These are phyloP conservation scores for Myrmecophaga tridactyla DNA, from an alignment of 2,113 vertebrate species.

Conservation along the genomic window DNA sequence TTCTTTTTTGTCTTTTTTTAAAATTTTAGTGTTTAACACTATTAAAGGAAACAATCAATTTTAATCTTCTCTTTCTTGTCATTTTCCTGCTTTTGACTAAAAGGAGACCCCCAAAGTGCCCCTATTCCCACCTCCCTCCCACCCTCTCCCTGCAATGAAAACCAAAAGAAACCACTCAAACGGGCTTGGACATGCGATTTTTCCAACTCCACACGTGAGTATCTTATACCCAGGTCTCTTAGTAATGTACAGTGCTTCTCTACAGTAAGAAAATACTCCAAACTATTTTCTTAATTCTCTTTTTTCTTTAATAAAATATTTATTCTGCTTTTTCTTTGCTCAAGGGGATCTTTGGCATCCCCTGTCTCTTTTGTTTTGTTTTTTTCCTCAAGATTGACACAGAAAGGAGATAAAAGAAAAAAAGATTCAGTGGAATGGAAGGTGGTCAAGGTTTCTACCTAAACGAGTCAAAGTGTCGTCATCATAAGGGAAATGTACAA, in stretches of 20 bases:
- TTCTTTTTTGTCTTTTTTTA: constrained; percentile 78
- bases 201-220: constrained; percentile 84
- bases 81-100: constrained; percentile 77
- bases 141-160: constrained; percentile 73
- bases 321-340: constrained; percentile 82
- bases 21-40: constrained; percentile 89
- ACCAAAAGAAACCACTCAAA: constrained; percentile 81
- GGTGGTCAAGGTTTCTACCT: constrained; percentile 82
- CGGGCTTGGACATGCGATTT: constrained; percentile 81
- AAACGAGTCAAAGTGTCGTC: constrained; percentile 77
- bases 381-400: constrained; percentile 81
- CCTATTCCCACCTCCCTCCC: constrained; percentile 68
- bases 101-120: constrained; percentile 78
- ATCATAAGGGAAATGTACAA: constrained; percentile 84
- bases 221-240: constrained; percentile 85
- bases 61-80: constrained; percentile 78
- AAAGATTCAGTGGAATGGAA: constrained; percentile 83
- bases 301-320: constrained; percentile 89
- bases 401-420: constrained; percentile 77
- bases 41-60: constrained; percentile 83
- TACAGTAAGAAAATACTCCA: constrained; percentile 92
- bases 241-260: constrained; percentile 87
- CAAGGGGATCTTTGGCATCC: constrained; percentile 72
- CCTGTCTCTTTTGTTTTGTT: constrained; percentile 55
- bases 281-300: constrained; percentile 88